Conservation (phyloP, 2,113 vertebrate genomes). For the Pao palembangensis region DNA sequence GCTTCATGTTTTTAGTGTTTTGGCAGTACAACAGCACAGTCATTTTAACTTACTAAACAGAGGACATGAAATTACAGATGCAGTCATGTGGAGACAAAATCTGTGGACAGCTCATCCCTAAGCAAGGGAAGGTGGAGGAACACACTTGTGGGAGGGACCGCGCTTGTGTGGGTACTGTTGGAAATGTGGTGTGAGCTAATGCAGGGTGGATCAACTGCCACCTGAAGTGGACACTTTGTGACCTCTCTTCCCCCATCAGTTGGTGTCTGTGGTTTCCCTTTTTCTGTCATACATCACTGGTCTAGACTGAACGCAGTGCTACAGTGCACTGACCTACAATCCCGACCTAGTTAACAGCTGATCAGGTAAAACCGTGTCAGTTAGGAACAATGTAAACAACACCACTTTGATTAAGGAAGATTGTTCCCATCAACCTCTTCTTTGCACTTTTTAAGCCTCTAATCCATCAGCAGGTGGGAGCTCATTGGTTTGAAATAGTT, state of each 20-base stretch:
- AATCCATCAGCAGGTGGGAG: neutral
- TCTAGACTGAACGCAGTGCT: no score
- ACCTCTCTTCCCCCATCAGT: no score
- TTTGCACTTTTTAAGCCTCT: neutral
- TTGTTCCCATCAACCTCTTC: neutral
- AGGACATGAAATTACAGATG: slow-evolving; percentile 9
- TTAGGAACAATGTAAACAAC: no score
- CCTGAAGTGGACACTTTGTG: neutral
- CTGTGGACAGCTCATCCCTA: neutral
- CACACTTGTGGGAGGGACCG: neutral
- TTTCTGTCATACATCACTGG: no score
- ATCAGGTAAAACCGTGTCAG: no score
- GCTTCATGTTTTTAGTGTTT: slow-evolving; percentile 16
- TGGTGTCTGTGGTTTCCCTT: no score
- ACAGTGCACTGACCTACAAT: no score
- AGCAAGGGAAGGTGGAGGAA: neutral
- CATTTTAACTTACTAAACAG: slow-evolving; percentile 7
- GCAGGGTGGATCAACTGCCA: neutral
- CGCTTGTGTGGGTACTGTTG: neutral
- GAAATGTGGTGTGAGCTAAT: neutral
- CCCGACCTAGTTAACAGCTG: no score
- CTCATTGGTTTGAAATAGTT: neutral
- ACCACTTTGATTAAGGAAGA: neutral
- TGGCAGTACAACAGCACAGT: slow-evolving; percentile 3
- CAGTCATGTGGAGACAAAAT: slow-evolving; percentile 6